phyloP scores from a whole-genome alignment of 2,113 vertebrate genomes.

The Nettapus auritus region DNA sequence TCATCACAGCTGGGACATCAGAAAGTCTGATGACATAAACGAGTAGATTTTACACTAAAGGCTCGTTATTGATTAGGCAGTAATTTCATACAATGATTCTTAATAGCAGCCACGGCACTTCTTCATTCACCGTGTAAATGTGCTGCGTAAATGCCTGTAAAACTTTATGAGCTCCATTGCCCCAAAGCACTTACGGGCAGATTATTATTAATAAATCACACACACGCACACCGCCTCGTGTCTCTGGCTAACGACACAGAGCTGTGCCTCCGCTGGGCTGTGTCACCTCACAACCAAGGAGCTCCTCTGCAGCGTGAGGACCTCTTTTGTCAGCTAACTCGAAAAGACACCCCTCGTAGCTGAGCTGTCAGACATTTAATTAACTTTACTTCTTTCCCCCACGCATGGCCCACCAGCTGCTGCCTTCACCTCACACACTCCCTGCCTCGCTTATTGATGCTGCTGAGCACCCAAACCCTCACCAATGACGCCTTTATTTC shows the following conservation, averaged over 20 bases:
- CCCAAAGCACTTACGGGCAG: constrained; percentile 13
- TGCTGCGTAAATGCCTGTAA: constrained; percentile 50
- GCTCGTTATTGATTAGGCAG: not conserved
- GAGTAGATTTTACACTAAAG: not conserved
- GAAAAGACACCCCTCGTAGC: not conserved
- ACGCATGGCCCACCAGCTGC: not conserved
- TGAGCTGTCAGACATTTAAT: not conserved
- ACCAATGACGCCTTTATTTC: not conserved
- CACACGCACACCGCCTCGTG: not conserved
- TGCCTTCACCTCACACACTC: not conserved
- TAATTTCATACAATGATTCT: not conserved
- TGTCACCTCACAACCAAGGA: not conserved
- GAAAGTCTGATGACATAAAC: not conserved
- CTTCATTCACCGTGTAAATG: constrained; percentile 33
- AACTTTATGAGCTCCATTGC: constrained; percentile 35
- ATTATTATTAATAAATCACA: constrained; percentile 15
- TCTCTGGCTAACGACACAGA: not conserved
- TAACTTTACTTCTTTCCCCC: not conserved
- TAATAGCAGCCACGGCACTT: not conserved
- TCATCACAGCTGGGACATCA: not conserved
- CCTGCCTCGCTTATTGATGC: not conserved
- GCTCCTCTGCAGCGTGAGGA: not conserved
- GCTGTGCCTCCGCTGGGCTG: not conserved
- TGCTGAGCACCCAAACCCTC: not conserved
- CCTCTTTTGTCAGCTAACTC: not conserved